phyloP scores from a whole-genome alignment of 30 jellyfish, hydroid and myxozoan species.

The Aurelia sp. region DNA sequence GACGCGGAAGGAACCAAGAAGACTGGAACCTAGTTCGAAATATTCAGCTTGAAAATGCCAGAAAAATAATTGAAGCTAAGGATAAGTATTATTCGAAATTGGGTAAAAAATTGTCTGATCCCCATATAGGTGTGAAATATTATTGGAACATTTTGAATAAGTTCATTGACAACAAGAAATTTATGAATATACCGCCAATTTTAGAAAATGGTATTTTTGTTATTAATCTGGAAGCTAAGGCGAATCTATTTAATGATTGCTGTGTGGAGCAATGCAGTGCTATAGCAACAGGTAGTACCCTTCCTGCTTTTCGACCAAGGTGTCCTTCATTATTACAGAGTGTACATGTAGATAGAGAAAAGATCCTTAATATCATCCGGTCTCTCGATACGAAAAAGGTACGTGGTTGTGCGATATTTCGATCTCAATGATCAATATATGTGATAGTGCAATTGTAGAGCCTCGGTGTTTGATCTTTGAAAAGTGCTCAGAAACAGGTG shows the following conservation, averaged over 20 bases:
- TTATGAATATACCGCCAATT: slow-evolving; percentile 40
- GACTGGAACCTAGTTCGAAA: slow-evolving; percentile 40
- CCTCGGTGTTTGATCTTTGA: no score
- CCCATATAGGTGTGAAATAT: slow-evolving; percentile 38
- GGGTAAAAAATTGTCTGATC: slow-evolving; percentile 45
- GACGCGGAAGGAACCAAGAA: slow-evolving; percentile 48
- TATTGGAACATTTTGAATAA: slow-evolving; percentile 52
- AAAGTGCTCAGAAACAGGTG: not conserved
- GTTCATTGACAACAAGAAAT: slow-evolving; percentile 28
- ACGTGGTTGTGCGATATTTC: slow-evolving; percentile 63
- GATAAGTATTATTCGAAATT: slow-evolving; percentile 9
- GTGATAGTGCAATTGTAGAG: slow-evolving; percentile 31
- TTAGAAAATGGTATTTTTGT: slow-evolving; percentile 42
- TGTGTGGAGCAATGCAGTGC: slow-evolving; percentile 45
- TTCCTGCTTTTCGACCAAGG: no score
- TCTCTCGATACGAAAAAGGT: slow-evolving; percentile 18
- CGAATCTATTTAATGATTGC: slow-evolving; percentile 22
- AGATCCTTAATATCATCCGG: no score
- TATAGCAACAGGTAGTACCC: slow-evolving; percentile 6
- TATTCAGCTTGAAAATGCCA: slow-evolving; percentile 17
- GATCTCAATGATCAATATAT: slow-evolving; percentile 47
- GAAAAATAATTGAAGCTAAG: slow-evolving; percentile 19
- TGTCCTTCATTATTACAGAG: slow-evolving; percentile 20
- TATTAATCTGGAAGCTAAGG: slow-evolving; percentile 36
- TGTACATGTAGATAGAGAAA: slow-evolving; percentile 13